A percentile compares a stretch with the other conserved stretches of the same genome.
Conservation (phyloP, 2,113 vertebrate genomes). For the Triplophysa tibetana region DNA sequence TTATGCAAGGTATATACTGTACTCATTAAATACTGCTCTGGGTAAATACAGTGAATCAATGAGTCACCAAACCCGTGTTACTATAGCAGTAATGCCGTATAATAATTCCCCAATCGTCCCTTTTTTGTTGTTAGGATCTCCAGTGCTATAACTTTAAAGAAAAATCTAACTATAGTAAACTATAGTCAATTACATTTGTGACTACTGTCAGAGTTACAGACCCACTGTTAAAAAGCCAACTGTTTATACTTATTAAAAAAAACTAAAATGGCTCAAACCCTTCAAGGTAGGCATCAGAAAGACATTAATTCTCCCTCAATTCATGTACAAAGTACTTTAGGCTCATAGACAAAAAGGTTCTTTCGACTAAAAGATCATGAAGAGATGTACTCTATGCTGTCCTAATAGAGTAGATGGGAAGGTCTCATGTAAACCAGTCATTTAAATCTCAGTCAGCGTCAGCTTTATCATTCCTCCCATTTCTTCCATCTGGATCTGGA, state of each 20-base stretch:
- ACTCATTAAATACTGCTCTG: slow-evolving; percentile 75
- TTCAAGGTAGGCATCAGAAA: slow-evolving; percentile 5
- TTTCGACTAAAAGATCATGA: neutral
- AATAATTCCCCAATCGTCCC: slow-evolving; percentile 38
- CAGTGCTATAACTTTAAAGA: slow-evolving; percentile 67
- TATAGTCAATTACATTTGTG: slow-evolving; percentile 3
- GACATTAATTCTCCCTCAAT: neutral
- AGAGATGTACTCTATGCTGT: neutral
- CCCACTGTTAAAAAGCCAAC: neutral
- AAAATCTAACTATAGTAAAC: slow-evolving; percentile 24
- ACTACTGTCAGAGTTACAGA: slow-evolving; percentile 6
- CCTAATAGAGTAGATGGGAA: neutral
- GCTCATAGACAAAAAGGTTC: slow-evolving; percentile 12
- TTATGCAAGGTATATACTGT: slow-evolving; percentile 46
- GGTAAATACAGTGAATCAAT: slow-evolving; percentile 66
- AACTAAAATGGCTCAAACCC: slow-evolving; percentile 34
- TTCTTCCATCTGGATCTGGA: slow-evolving; percentile 95
- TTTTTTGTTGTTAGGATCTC: slow-evolving; percentile 60
- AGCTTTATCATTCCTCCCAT: slow-evolving; percentile 86
- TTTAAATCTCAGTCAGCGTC: slow-evolving; percentile 94
- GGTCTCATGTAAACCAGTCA: slow-evolving; percentile 65
- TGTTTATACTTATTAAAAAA: slow-evolving; percentile 18
- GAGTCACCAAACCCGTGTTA: slow-evolving; percentile 42
- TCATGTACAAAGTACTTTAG: slow-evolving; percentile 29
- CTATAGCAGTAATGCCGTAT: slow-evolving; percentile 27